Evolutionary conservation across 2,888 invertebrate genomes (phyloP), one percentile per base, ranked within the genome.

Genomic region (Acanthococcus lagerstroemiae): DNA sequence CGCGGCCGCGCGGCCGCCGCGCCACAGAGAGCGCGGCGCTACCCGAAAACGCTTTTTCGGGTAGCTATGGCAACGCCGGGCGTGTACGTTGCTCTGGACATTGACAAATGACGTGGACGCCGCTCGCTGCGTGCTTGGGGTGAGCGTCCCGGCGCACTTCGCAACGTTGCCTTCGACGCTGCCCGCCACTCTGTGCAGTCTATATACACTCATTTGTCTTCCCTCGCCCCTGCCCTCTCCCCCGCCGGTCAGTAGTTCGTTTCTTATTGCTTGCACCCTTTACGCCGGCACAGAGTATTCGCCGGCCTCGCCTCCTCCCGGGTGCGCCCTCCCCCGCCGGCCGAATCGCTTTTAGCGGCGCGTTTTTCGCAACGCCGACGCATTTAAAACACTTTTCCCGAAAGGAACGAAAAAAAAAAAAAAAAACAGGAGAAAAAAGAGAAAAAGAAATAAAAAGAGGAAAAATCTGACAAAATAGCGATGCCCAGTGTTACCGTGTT

Each of bases 101-200:
- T 66, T 66, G 66, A 66, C 66, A 66, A 66, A 66, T 66, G 66
- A 66, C 57, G 66, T 66, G 66, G 66, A 66, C 66, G 66, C 44
- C 55, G 45, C 55, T 65, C 65, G 65, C 55, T 45, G 65, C 25
- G 65, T 44, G 54, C 44, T 30, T n/a, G 24, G 61, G 61, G 61
- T 61, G 50, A 61, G 52, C 61, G 52, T 61, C 61, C 61, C 61
- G 61, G 61, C 61, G 61, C 61, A 61, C 54, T 61, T 61, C 37
- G 50, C 60, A 52, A 61, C 50, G 44, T 24, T 24, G 22, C 50
- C 30, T 19, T 27, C 61, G 30, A 22, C 30, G 9, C 19, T 19
- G 24, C 9, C 63, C 52, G 19, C 17, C 22, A 22, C 45, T 44
- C 63, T 4, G 44, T 52, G n/a, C 48, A 55, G 15, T 17, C 52